Base-by-base conservation (phyloP, 1,140 invertebrate genomes). In the Solen grandis region DNA sequence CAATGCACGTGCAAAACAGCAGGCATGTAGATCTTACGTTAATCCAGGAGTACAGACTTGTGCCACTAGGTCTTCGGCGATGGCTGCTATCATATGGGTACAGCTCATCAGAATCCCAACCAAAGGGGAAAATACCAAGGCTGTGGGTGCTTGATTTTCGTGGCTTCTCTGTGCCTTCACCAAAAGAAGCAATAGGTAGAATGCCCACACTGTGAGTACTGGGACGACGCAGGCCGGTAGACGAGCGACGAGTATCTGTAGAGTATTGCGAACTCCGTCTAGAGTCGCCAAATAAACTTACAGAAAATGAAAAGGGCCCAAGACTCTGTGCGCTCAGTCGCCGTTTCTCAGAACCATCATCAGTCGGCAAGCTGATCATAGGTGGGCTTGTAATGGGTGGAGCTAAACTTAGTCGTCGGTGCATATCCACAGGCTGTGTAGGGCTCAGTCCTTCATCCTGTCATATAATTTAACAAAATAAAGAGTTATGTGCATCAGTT, bases 131-230 rank as follows among this genome's bases (percentile, higher is more conserved):
- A 36, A 89, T 86, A 41, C 89, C 89, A 54, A 90, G 85, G 84
- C 88, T 89, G 84, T 90, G 89, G 8, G 89, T 89, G 74, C 88
- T 89, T 38, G 89, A 86, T 62, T 88, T 85, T 33, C 89, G 84
- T 27, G 86, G 87, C 57, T 84, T 82, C 77, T 90, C 87, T 0
- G 84, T 82, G 63, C 86, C 84, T 75, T 90, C 89, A 38, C 88
- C 89, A 79, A 90, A 90, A 81, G 88, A 88, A 70, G 85, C 87
- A 33, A 90, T 88, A 31, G 89, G 88, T 63, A 89, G 78, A 59
- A 90, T 88, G 63, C 88, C 88, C 25, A 89, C 87, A 74, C 88
- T 89, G 82, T 89, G 88, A 5, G 87, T 89, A 79, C 86, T 88
- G 52, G 88, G 88, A 13, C 88, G 79, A 19, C 86, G 81, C 57